Evolutionary conservation across 1,140 invertebrate genomes (phyloP).

Genomic region (Tenebrio molitor): DNA sequence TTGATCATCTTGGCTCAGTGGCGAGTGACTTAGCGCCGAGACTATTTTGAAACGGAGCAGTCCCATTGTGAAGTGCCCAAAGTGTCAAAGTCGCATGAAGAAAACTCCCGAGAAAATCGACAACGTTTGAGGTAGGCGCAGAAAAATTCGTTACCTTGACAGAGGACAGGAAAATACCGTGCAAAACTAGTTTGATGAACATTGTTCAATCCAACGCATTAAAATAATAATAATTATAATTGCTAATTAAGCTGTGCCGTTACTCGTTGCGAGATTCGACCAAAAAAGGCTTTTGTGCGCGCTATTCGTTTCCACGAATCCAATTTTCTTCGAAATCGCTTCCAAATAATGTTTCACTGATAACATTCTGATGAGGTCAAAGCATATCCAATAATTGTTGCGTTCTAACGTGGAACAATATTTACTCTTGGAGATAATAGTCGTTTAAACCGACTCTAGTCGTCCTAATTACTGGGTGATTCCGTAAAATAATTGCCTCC

Average conservation of each 20-base stretch:
- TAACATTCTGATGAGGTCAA: conserved; percentile 27
- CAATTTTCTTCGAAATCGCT: background rate
- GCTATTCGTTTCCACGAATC: background rate
- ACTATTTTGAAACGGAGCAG: background rate
- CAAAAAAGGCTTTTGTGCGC: background rate
- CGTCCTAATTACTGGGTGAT: no score
- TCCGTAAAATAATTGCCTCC: background rate
- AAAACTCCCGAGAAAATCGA: conserved; percentile 12
- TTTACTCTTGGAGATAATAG: no score
- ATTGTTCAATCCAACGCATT: conserved; percentile 24
- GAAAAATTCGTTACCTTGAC: conserved; percentile 19
- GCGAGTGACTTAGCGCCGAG: background rate
- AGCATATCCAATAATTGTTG: background rate
- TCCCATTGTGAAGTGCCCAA: background rate
- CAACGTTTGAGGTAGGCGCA: background rate
- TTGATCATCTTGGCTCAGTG: conserved; percentile 20
- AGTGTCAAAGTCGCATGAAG: background rate
- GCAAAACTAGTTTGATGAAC: conserved; percentile 14
- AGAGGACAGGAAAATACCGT: conserved; percentile 1
- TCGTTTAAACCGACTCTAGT: no score
- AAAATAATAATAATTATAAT: conserved; percentile 25
- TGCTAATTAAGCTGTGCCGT: conserved; percentile 25
- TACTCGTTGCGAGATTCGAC: background rate
- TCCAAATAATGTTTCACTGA: background rate
- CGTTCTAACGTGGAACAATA: no score